phyloP scores from a whole-genome alignment of 2,113 vertebrate species.

The Leucoraja erinaceus region DNA sequence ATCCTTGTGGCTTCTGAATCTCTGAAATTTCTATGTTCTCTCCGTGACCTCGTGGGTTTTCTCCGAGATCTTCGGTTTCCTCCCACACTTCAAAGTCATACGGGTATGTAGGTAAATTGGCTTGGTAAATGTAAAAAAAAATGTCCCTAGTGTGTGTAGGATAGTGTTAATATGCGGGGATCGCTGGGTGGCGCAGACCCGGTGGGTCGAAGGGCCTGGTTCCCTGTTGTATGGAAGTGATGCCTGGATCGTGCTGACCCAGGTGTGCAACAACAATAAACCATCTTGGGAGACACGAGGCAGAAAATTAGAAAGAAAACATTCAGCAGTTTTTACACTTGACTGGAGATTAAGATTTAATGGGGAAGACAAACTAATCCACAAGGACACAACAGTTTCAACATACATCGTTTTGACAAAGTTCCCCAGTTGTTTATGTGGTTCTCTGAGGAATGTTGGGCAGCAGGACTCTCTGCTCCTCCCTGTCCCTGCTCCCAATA shows the following conservation, averaged over 20 bases:
- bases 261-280: neutral
- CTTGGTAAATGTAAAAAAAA: too few species aligned
- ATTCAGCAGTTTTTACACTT: neutral
- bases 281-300: neutral
- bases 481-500: neutral
- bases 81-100: too few species aligned
- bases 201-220: too few species aligned
- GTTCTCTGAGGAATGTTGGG: neutral
- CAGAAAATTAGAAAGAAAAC: neutral
- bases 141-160: too few species aligned
- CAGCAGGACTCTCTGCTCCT: neutral
- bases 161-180: too few species aligned
- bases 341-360: neutral
- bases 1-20: too few species aligned
- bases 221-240: too few species aligned
- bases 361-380: neutral
- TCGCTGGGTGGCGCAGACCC: too few species aligned
- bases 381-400: neutral
- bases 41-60: too few species aligned
- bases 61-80: too few species aligned
- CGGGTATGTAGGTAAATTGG: too few species aligned
- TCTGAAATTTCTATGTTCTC: too few species aligned
- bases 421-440: neutral
- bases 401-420: neutral
- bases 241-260: neutral